Base-by-base conservation (phyloP, 2,797 vertebrate species). In the Acanthiza pusilla region DNA sequence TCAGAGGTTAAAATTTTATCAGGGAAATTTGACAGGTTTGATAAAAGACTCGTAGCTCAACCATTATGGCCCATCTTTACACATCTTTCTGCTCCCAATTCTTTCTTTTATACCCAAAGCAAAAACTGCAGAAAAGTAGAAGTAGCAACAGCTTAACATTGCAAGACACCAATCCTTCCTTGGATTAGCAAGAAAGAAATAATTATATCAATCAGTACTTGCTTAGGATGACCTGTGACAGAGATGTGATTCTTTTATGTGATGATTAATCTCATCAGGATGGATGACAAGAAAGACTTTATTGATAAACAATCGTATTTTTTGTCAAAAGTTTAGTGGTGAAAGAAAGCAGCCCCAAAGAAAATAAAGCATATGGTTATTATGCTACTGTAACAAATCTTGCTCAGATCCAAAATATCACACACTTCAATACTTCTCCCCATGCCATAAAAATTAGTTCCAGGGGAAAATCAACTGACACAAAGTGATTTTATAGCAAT, bases 391-490 rank as follows among this genome's bases (percentile, higher is more conserved):
- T 17, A 95, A 92, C 83, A 92, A 91, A 94, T 50, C 60, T 57
- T 57, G 16, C 43, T 79, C 36, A 47, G 25, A 82, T 85, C 36
- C 55, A 87, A 91, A 91, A 70, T 50, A 57, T 7, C 47, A 60
- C 23, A 82, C 42, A 90, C 60, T 89, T 82, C 45, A 73, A 10
- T 87, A 82, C 29, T 70, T 63, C 55, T 92, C 73, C 48, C 67
- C 79, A 36, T 21, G 48, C 51, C 50, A 63, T 0, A 86, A 67
- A 90, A 88, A 93, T 73, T 48, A 91, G 51, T 94, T 96, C 55
- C 77, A 79, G 53, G 48, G 67, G 77, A 94, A 73, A 79, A 90
- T 71, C 55, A 93, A 93, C 73, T 73, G 61, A 87, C 60, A 85
- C 7, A 32, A 71, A 91, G 63, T 71, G 50, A 88, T 92, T 94